Percentiles rank a stretch among this genome's conserved stretches.
phyloP scores from a whole-genome alignment of 2,888 invertebrate species.

The Plagodis pulveraria region DNA sequence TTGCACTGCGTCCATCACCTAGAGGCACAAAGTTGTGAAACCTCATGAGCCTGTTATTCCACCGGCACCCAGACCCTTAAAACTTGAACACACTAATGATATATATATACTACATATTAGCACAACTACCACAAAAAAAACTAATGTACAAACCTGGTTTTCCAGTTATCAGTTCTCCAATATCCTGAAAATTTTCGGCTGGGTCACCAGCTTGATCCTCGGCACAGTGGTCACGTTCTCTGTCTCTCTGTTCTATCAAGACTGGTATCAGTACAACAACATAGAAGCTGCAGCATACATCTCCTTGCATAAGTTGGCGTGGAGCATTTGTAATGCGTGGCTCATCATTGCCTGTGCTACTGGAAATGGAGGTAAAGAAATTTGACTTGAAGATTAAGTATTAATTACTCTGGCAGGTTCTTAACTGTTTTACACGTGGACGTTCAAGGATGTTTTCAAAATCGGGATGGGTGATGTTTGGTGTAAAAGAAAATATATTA shows the following conservation, averaged over 20 bases:
- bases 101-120: too few relatives aligned
- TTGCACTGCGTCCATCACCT: too few relatives aligned
- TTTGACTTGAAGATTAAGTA: neutral
- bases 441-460: too few relatives aligned
- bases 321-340: slow-evolving; percentile 89
- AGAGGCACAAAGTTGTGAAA: too few relatives aligned
- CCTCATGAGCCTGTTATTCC: too few relatives aligned
- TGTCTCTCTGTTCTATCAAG: slow-evolving; percentile 86
- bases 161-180: slow-evolving; percentile 67
- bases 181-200: slow-evolving; percentile 61
- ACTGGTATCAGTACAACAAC: slow-evolving; percentile 83
- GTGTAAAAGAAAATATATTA: too few relatives aligned
- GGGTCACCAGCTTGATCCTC: slow-evolving; percentile 68
- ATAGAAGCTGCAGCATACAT: slow-evolving; percentile 88
- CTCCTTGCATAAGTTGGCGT: slow-evolving; percentile 87
- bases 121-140: too few relatives aligned
- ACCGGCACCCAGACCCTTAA: too few relatives aligned
- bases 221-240: slow-evolving; percentile 86
- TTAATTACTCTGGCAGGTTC: too few relatives aligned
- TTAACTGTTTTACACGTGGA: too few relatives aligned
- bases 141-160: slow-evolving; percentile 13
- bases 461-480: too few relatives aligned
- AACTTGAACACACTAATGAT: too few relatives aligned
- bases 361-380: slow-evolving; percentile 85
- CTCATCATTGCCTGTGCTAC: slow-evolving; percentile 88